Conservation (phyloP, 2,113 vertebrate genomes). For the Hylia prasina region DNA sequence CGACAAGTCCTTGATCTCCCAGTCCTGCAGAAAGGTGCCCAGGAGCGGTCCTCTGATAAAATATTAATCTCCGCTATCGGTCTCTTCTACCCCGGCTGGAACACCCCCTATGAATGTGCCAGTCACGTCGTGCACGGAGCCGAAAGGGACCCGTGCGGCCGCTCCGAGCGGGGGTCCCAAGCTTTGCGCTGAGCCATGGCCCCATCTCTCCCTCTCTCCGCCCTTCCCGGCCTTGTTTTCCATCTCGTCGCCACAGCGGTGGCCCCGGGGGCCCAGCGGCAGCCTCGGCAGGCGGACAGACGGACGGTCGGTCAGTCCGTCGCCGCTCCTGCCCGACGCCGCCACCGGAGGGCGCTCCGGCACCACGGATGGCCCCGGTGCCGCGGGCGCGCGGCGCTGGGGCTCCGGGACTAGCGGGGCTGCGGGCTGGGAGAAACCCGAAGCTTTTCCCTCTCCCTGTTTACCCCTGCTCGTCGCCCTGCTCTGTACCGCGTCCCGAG, state of each 20-base stretch:
- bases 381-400: too few species aligned
- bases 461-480: fast-evolving
- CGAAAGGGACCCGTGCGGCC: fast-evolving
- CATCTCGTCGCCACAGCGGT: fast-evolving
- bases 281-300: not conserved
- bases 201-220: not conserved
- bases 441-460: fast-evolving
- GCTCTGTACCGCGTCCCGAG: too few species aligned
- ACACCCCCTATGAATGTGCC: not conserved
- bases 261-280: not conserved
- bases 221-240: not conserved
- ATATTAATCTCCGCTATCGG: fast-evolving
- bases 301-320: too few species aligned
- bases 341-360: not conserved
- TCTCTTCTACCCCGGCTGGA: not conserved
- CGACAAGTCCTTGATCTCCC: not conserved
- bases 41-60: not conserved
- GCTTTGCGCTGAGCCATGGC: not conserved
- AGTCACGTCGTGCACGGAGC: not conserved
- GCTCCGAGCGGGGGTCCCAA: not conserved
- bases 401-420: fast-evolving
- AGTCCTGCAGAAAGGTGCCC: not conserved
- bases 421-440: fast-evolving
- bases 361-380: not conserved
- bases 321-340: not conserved